phyloP scores from a whole-genome alignment of 2,113 vertebrate genomes.

The Nyctibius bracteatus region DNA sequence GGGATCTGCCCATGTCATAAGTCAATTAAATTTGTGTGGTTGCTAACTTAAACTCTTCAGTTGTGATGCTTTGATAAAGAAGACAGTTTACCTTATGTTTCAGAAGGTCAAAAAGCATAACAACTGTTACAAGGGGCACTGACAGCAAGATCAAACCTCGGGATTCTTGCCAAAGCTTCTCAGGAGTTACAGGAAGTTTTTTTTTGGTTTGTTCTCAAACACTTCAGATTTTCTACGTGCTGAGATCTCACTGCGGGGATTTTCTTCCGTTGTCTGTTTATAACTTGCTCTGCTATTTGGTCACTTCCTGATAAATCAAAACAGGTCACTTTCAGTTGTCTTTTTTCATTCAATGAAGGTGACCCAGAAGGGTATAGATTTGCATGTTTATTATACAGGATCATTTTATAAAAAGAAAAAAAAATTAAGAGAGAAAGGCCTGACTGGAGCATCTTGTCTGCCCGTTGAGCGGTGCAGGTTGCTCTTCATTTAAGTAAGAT shows the following conservation, averaged over 20 bases:
- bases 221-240: background rate
- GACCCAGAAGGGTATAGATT: background rate
- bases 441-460: background rate
- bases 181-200: background rate
- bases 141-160: background rate
- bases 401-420: rapidly evolving
- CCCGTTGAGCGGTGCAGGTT: rapidly evolving
- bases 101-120: background rate
- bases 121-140: background rate
- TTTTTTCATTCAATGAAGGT: background rate
- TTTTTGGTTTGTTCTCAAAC: background rate
- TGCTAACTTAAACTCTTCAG: background rate
- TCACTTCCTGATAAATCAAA: background rate
- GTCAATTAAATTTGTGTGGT: background rate
- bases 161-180: background rate
- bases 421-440: background rate
- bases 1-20: background rate
- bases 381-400: background rate
- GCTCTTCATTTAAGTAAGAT: background rate
- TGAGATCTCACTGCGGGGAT: background rate
- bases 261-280: background rate
- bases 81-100: background rate
- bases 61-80: background rate
- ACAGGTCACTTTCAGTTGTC: background rate
- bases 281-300: background rate